These are phyloP conservation scores for Myiagra hebetior DNA, from an alignment of 2,113 vertebrate species.

Conservation along the genomic window DNA sequence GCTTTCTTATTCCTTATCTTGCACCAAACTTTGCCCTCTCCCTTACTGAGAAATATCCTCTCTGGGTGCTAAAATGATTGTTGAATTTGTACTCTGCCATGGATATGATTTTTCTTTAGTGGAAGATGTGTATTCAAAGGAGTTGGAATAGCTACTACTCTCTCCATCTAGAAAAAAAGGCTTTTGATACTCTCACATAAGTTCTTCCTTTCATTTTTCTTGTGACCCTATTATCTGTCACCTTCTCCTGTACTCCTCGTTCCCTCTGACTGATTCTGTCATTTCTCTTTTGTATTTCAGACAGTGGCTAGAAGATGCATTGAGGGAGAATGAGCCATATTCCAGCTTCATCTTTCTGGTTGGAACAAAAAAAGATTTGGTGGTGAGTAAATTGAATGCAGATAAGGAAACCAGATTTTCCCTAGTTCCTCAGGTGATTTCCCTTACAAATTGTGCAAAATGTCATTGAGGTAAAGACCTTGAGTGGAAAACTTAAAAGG, in stretches of 20 bases:
- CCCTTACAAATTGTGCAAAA: background rate
- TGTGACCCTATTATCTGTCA: background rate
- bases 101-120: background rate
- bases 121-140: background rate
- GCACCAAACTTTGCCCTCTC: background rate
- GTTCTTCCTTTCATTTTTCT: background rate
- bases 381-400: slow-evolving; percentile 72
- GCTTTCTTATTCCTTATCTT: background rate
- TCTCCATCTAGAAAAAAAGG: background rate
- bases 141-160: background rate
- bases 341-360: slow-evolving; percentile 84
- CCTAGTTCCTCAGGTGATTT: background rate
- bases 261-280: background rate
- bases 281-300: slow-evolving; percentile 58
- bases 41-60: background rate
- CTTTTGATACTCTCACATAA: background rate
- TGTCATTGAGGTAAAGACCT: background rate
- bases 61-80: background rate
- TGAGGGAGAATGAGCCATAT: slow-evolving; percentile 83
- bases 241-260: background rate
- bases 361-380: slow-evolving; percentile 88
- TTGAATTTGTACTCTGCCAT: background rate
- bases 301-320: slow-evolving; percentile 86
- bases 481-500: background rate
- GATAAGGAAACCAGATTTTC: background rate